These are phyloP conservation scores for Tokudaia muenninki DNA, from an alignment of 2,797 vertebrate species.

Conservation along the genomic window DNA sequence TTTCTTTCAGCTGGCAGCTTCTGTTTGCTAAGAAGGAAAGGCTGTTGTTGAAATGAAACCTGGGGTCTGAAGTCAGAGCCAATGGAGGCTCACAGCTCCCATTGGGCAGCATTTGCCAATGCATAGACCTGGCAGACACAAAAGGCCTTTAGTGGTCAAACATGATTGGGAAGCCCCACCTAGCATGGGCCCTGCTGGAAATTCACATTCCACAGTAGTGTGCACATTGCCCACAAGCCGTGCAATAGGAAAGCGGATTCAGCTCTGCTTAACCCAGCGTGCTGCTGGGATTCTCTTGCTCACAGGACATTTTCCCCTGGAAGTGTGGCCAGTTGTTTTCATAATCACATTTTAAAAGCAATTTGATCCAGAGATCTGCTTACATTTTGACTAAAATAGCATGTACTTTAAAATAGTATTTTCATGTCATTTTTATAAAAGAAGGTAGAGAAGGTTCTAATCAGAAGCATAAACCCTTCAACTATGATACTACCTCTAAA, in stretches of 20 bases:
- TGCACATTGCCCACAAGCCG: background rate
- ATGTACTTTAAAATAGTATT: background rate
- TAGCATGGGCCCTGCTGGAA: background rate
- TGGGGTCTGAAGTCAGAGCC: constrained; percentile 35
- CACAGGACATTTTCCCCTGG: background rate
- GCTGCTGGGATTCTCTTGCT: background rate
- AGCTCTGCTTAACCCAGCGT: background rate
- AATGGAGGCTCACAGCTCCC: background rate
- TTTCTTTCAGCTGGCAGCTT: constrained; percentile 12
- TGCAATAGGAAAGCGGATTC: background rate
- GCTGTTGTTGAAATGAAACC: constrained; percentile 23
- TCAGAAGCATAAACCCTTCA: background rate
- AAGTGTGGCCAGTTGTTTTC: background rate
- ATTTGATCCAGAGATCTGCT: background rate
- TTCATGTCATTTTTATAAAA: background rate
- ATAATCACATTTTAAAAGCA: constrained; percentile 36
- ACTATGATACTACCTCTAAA: background rate
- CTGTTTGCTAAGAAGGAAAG: constrained; percentile 54
- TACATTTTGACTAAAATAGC: background rate
- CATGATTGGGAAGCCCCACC: background rate
- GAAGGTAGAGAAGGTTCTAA: background rate
- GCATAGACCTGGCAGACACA: background rate
- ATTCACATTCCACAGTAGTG: background rate
- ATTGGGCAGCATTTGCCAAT: background rate
- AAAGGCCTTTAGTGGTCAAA: background rate